Evolutionary conservation across 2,797 vertebrate genomes (phyloP).

Genomic region (Falco cherrug): DNA sequence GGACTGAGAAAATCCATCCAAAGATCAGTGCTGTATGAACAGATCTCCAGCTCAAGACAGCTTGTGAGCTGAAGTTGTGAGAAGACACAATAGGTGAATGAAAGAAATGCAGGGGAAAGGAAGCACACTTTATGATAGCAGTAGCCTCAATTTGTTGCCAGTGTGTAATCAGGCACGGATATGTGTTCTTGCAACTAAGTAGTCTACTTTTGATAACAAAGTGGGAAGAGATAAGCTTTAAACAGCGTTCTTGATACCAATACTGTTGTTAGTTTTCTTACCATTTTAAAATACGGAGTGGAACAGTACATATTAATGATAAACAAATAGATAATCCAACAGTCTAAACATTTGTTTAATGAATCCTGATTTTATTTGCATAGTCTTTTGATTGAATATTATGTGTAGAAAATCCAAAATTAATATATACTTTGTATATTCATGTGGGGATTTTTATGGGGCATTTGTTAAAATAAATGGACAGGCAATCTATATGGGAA

Average conservation of each 20-base stretch:
- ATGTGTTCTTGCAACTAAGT: not conserved
- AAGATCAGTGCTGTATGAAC: not conserved
- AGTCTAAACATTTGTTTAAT: not conserved
- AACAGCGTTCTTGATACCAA: not conserved
- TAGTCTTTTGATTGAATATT: not conserved
- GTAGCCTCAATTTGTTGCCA: not conserved
- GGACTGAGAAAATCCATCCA: not conserved
- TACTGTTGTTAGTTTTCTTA: not conserved
- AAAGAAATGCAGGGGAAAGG: not conserved
- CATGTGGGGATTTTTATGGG: not conserved
- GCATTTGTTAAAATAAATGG: constrained; percentile 13
- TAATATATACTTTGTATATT: not conserved
- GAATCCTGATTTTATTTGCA: not conserved
- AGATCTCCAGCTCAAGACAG: not conserved
- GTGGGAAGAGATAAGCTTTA: not conserved
- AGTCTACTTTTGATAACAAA: not conserved
- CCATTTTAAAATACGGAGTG: not conserved
- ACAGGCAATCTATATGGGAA: not conserved
- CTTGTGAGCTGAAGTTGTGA: not conserved
- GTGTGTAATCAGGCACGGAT: not conserved
- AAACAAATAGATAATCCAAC: not conserved
- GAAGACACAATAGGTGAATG: not conserved
- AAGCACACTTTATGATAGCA: not conserved
- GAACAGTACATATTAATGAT: not conserved
- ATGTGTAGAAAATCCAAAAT: not conserved